Conservation (phyloP, 2,113 vertebrate species). For the Ochotona princeps region DNA sequence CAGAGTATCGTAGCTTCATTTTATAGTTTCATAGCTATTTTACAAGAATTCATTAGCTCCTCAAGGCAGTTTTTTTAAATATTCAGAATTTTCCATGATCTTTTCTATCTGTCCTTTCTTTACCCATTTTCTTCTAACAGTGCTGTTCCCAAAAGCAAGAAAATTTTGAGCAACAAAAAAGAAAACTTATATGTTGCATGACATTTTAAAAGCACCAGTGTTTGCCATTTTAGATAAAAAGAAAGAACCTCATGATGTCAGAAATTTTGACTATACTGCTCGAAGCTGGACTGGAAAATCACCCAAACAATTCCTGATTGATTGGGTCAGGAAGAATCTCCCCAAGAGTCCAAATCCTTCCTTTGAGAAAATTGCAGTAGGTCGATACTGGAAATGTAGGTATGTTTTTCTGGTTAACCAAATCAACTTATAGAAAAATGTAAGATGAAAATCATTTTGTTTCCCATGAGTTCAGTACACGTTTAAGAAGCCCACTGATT, state of each 20-base stretch:
- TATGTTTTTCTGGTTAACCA: constrained; percentile 83
- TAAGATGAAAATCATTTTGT: constrained; percentile 13
- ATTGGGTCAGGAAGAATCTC: constrained; percentile 98
- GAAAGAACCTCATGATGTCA: constrained; percentile 93
- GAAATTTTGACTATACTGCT: constrained; percentile 97
- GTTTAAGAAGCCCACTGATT: neutral
- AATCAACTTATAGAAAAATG: constrained; percentile 37
- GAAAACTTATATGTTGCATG: neutral
- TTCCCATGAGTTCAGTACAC: neutral
- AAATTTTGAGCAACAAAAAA: neutral
- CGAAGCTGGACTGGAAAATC: constrained; percentile 99
- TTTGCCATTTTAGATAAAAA: constrained; percentile 87
- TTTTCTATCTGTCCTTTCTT: neutral
- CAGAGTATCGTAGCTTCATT: neutral
- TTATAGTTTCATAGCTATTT: neutral
- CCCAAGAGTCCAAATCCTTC: constrained; percentile 94
- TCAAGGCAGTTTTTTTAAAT: neutral
- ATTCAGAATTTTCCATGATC: neutral
- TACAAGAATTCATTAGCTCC: neutral
- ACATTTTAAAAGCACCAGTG: constrained; percentile 21
- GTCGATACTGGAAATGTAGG: constrained; percentile 97
- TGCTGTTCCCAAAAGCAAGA: neutral
- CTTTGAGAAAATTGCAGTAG: constrained; percentile 94
- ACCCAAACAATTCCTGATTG: constrained; percentile 98
- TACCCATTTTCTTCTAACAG: constrained; percentile 2